Conservation (phyloP, 2,888 invertebrate species). For the Tetragnatha montana region DNA sequence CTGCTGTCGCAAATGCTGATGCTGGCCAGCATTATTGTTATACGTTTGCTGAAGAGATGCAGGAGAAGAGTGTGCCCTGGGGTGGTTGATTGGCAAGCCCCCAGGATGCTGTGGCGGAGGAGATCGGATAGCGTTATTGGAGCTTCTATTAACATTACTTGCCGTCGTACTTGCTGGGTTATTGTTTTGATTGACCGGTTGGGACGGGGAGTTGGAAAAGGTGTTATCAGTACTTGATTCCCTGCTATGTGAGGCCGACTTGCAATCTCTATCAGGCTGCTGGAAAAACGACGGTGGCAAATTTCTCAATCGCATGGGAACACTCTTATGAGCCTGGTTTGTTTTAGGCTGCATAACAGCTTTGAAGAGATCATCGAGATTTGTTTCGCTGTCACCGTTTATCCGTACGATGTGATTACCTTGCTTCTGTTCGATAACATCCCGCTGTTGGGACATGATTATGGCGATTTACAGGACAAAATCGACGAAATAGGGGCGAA, state of each 20-base stretch:
- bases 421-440: slow-evolving; percentile 73
- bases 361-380: slow-evolving; percentile 96
- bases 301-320: slow-evolving; percentile 96
- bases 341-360: slow-evolving; percentile 88
- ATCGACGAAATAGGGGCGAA: background rate
- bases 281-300: slow-evolving; percentile 97
- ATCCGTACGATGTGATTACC: slow-evolving; percentile 84
- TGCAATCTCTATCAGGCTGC: slow-evolving; percentile 94
- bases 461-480: background rate
- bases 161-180: background rate
- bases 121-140: slow-evolving; percentile 23
- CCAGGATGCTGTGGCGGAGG: slow-evolving; percentile 68
- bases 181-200: slow-evolving; percentile 11
- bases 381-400: slow-evolving; percentile 95
- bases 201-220: slow-evolving; percentile 73
- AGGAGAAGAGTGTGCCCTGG: slow-evolving; percentile 95
- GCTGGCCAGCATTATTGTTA: slow-evolving; percentile 78
- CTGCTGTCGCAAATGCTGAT: slow-evolving; percentile 78
- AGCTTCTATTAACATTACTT: background rate
- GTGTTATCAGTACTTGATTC: slow-evolving; percentile 89
- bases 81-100: slow-evolving; percentile 84
- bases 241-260: slow-evolving; percentile 93
- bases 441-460: slow-evolving; percentile 70
- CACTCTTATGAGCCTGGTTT: slow-evolving; percentile 88
- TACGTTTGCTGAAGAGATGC: slow-evolving; percentile 93